Conservation (phyloP, 1,140 invertebrate species). For the Trichonephila clavata region DNA sequence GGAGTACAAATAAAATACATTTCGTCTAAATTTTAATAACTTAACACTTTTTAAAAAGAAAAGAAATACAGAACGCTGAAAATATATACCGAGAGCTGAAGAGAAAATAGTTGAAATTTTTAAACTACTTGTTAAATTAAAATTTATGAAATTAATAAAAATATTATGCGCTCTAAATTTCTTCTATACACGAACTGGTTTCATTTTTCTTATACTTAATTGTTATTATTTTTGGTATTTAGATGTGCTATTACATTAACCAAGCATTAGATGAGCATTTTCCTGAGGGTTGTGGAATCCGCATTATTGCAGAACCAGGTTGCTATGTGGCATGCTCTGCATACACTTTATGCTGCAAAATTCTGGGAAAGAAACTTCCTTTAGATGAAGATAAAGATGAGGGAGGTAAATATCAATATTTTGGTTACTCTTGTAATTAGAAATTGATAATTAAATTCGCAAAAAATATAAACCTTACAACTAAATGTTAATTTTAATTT, state of each 20-base stretch:
- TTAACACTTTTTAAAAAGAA: no score
- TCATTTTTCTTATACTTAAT: neutral
- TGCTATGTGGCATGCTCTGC: constrained; percentile 82
- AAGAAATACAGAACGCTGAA: no score
- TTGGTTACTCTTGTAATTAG: neutral
- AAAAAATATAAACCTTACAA: no score
- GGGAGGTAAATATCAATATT: neutral
- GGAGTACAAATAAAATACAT: no score
- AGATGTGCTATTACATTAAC: constrained; percentile 78
- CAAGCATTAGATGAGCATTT: constrained; percentile 81
- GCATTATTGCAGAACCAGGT: constrained; percentile 83
- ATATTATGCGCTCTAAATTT: no score
- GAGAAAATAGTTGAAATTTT: no score
- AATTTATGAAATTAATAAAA: no score
- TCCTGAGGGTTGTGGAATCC: constrained; percentile 79
- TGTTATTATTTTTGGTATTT: neutral
- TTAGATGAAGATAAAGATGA: constrained; percentile 65
- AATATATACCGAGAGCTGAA: no score
- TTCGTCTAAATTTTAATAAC: no score
- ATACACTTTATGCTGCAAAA: constrained; percentile 81
- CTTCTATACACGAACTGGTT: neutral
- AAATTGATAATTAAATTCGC: no score
- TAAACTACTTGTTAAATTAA: neutral
- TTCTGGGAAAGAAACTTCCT: constrained; percentile 80
- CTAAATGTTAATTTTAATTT: no score